phyloP scores from a whole-genome alignment of 2,797 vertebrate species.

The Leptatherina wallacei region DNA sequence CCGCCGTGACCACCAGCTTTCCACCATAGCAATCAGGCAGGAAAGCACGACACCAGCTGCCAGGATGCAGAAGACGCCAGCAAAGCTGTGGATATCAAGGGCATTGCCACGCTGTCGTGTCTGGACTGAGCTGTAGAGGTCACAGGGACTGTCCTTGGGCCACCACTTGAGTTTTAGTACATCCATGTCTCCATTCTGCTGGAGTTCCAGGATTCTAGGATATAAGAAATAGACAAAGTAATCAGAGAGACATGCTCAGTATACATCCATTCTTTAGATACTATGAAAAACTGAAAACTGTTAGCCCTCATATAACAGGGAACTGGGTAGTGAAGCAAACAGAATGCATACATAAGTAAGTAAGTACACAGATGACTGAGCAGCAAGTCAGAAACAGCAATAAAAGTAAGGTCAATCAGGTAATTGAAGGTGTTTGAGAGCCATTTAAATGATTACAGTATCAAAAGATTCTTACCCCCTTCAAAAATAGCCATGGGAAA shows the following conservation, averaged over 20 bases:
- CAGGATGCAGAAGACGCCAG: constrained; percentile 97
- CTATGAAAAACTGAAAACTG: background rate
- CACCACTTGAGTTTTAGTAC: constrained; percentile 98
- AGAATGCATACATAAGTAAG: background rate
- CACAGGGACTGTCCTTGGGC: constrained; percentile 95
- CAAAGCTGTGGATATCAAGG: constrained; percentile 98
- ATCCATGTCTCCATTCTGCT: constrained; percentile 98
- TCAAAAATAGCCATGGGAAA: constrained; percentile 18
- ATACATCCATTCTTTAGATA: background rate
- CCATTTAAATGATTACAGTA: constrained; percentile 32
- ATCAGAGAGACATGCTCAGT: background rate
- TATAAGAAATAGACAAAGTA: constrained; percentile 12
- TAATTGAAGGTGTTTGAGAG: constrained; percentile 20
- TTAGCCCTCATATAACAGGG: background rate
- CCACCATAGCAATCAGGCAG: constrained; percentile 98
- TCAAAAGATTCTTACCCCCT: constrained; percentile 5
- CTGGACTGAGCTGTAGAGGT: constrained; percentile 92
- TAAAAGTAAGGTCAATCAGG: constrained; percentile 11
- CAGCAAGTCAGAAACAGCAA: constrained; percentile 10
- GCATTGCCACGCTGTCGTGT: constrained; percentile 91
- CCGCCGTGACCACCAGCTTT: constrained; percentile 98
- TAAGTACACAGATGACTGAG: background rate
- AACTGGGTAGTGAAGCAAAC: constrained; percentile 8
- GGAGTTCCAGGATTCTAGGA: constrained; percentile 95
- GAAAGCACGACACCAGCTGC: constrained; percentile 96